Evolutionary conservation across 2,113 vertebrate species (phyloP).

Genomic region (Labrus mixtus): DNA sequence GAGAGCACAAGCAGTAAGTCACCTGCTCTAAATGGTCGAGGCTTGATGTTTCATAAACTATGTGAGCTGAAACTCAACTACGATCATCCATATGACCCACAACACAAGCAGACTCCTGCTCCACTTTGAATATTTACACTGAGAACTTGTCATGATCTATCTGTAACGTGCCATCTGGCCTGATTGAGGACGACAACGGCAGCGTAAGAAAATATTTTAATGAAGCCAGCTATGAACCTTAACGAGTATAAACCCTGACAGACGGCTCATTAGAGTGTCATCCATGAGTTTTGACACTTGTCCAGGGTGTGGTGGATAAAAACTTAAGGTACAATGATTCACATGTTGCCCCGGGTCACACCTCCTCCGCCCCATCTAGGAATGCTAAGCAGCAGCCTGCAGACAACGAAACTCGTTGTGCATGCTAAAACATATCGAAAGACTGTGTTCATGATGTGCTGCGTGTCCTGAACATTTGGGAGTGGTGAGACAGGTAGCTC

Average conservation of each 20-base stretch:
- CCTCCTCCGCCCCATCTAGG: slow-evolving; percentile 56
- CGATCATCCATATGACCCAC: neutral
- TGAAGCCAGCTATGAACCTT: neutral
- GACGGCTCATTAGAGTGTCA: slow-evolving; percentile 16
- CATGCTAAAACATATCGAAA: neutral
- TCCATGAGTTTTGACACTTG: slow-evolving; percentile 24
- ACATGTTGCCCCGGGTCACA: neutral
- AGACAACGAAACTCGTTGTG: slow-evolving; percentile 62
- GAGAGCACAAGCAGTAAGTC: neutral
- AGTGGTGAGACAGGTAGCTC: slow-evolving; percentile 45
- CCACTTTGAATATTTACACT: neutral
- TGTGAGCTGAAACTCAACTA: neutral
- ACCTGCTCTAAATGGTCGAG: neutral
- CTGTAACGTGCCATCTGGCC: neutral
- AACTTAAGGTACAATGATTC: slow-evolving; percentile 42
- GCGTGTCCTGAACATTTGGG: slow-evolving; percentile 31
- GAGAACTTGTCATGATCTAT: neutral
- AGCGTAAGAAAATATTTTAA: neutral
- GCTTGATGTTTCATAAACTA: neutral
- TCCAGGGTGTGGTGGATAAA: slow-evolving; percentile 39
- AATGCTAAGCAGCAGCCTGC: slow-evolving; percentile 54
- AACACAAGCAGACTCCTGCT: neutral
- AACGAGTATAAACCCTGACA: neutral
- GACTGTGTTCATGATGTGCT: slow-evolving; percentile 28
- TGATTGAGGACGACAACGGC: neutral